Percentiles rank a stretch among this genome's conserved stretches.
Conservation (phyloP, 2,113 vertebrate genomes). For the Mus musculus region GRCm39 chr3:55382501-55383000, state of each 20-base stretch:
- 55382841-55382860: conserved; percentile 40
- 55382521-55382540: not conserved
- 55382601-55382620: conserved; percentile 7
- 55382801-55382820: conserved; percentile 4
- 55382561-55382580: not conserved
- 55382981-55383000: conserved; percentile 4
- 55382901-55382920: conserved; percentile 55
- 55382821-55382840: conserved; percentile 69
- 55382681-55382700: conserved; percentile 65
- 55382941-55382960: not conserved
- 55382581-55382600: not conserved
- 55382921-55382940: conserved; percentile 59
- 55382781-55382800: conserved; percentile 6
- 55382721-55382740: conserved; percentile 63
- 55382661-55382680: not conserved
- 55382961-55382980: not conserved
- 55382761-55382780: conserved; percentile 55
- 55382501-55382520: not conserved
- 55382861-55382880: not conserved
- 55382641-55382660: not conserved
- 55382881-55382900: not conserved
- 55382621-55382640: not conserved
- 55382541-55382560: not conserved
- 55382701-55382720: conserved; percentile 74
- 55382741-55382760: not conserved